Evolutionary conservation across 2,797 vertebrate genomes (phyloP).

Genomic region (Clarias platycephalus): DNA sequence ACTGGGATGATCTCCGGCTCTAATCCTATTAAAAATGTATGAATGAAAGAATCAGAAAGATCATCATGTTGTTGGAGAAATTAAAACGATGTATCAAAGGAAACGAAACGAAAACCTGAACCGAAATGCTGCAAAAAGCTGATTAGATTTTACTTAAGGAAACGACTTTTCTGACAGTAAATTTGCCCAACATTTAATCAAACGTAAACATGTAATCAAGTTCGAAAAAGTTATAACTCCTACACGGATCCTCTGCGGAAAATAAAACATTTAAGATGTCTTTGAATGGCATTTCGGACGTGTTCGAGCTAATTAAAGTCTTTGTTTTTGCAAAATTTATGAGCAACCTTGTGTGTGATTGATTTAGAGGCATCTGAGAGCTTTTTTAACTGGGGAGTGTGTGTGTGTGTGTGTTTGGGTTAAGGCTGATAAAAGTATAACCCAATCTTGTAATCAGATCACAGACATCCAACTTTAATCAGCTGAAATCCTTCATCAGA

Average conservation of each 20-base stretch:
- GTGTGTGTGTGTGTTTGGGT: background rate
- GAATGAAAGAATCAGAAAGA: background rate
- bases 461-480: slow-evolving; percentile 55
- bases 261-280: background rate
- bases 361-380: background rate
- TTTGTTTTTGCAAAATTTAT: slow-evolving; percentile 9
- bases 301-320: background rate
- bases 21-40: background rate
- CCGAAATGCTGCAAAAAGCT: too few species aligned
- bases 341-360: background rate
- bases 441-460: slow-evolving; percentile 56
- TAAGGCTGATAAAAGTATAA: slow-evolving; percentile 41
- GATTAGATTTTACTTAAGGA: too few species aligned
- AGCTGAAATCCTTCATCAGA: slow-evolving; percentile 42
- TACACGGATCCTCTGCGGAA: background rate
- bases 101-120: too few species aligned
- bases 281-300: background rate
- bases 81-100: too few species aligned
- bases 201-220: background rate
- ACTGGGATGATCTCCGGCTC: background rate
- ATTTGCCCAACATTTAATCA: background rate
- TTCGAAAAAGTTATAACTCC: background rate
- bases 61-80: too few species aligned
- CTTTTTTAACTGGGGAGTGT: background rate
- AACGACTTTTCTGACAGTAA: too few species aligned